These are phyloP conservation scores for Dasysyrphus albostriatus DNA, from an alignment of 2,888 invertebrate genomes.

Conservation along the genomic window DNA sequence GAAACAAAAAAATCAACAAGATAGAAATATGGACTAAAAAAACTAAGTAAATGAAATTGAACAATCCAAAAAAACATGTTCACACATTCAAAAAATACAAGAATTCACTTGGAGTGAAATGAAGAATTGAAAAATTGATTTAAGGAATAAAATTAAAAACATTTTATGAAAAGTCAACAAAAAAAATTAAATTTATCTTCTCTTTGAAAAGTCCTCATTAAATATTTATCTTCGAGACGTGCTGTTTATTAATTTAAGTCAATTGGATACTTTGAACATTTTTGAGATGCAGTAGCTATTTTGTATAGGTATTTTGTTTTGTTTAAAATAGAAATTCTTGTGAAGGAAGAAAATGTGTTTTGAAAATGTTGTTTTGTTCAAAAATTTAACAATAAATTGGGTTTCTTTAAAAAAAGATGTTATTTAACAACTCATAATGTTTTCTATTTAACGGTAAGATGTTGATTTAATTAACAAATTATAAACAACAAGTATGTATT, in stretches of 20 bases:
- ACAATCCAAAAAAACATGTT: not conserved
- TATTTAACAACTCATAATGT: not conserved
- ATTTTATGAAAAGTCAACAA: constrained; percentile 1
- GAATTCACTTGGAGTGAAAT: not conserved
- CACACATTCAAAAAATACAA: not conserved
- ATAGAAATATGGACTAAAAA: not conserved
- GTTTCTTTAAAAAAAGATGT: not conserved
- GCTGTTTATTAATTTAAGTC: constrained; percentile 26
- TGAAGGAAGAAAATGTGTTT: not conserved
- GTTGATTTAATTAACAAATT: not conserved
- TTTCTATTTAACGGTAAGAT: not conserved
- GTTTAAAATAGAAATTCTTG: not conserved
- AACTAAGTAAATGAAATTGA: not conserved
- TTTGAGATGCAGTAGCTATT: not conserved
- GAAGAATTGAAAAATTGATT: not conserved
- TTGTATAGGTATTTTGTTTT: not conserved
- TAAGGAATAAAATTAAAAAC: not conserved
- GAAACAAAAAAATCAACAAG: constrained; percentile 12
- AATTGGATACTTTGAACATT: constrained; percentile 15
- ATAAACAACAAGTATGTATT: too few relatives aligned
- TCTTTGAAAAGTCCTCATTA: constrained; percentile 25
- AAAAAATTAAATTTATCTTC: constrained; percentile 1
- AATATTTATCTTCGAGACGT: constrained; percentile 23
- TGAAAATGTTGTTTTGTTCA: not conserved
- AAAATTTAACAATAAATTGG: not conserved